phyloP scores from a whole-genome alignment of 2,888 invertebrate species.

The Orthosia gracilis region DNA sequence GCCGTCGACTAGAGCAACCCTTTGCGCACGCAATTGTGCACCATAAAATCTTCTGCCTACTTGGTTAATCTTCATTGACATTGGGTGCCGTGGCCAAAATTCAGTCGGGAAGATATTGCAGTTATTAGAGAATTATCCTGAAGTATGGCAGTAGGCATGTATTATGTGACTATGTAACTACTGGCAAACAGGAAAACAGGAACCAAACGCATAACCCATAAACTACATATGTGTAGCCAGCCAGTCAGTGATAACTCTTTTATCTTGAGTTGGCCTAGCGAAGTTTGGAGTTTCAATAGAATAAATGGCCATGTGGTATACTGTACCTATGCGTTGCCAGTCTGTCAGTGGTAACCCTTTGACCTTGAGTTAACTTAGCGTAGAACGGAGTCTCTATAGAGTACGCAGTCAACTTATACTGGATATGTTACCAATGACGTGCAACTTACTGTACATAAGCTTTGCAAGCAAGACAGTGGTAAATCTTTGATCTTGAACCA shows the following conservation, averaged over 20 bases:
- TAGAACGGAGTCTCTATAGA: background rate
- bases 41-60: background rate
- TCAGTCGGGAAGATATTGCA: background rate
- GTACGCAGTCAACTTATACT: background rate
- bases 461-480: background rate
- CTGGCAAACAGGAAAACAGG: constrained; percentile 23
- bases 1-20: too few relatives aligned
- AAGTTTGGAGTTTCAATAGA: background rate
- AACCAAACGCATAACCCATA: background rate
- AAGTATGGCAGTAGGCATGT: too few relatives aligned
- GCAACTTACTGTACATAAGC: background rate
- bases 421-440: background rate
- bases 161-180: background rate
- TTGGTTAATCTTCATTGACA: background rate
- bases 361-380: background rate
- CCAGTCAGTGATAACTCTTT: background rate
- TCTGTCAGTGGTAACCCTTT: background rate
- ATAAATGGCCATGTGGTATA: background rate
- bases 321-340: background rate
- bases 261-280: background rate
- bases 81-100: background rate
- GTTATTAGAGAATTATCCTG: too few relatives aligned
- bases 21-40: background rate
- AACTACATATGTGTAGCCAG: background rate
- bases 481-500: too few relatives aligned